These are phyloP conservation scores for Drosophila tsacasi DNA, from an alignment of 1,140 invertebrate genomes.

Conservation along the genomic window DNA sequence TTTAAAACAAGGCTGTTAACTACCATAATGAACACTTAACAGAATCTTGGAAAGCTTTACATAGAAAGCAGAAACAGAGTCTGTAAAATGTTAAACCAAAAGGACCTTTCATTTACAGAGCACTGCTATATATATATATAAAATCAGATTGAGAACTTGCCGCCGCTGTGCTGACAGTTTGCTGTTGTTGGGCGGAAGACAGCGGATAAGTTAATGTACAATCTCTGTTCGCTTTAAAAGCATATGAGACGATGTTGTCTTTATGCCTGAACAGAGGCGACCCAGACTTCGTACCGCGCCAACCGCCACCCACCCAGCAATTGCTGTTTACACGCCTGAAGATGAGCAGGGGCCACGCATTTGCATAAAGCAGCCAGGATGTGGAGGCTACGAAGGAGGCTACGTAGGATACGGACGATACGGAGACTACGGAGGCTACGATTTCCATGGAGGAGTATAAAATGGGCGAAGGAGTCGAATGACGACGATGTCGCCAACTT, in stretches of 20 bases:
- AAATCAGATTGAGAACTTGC: conserved; percentile 29
- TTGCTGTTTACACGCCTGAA: conserved; percentile 38
- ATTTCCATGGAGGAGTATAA: conserved; percentile 8
- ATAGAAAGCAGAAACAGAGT: background rate
- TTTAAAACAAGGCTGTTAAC: conserved; percentile 1
- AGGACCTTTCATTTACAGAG: background rate
- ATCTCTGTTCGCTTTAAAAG: conserved; percentile 79
- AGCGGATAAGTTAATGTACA: conserved; percentile 77
- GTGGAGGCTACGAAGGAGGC: background rate
- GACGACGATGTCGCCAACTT: conserved; percentile 64
- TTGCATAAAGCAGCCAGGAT: conserved; percentile 63
- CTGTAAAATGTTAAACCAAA: background rate
- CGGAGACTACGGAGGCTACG: background rate
- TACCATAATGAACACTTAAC: conserved; percentile 45
- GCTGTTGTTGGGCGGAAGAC: conserved; percentile 45
- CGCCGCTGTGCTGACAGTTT: conserved; percentile 31
- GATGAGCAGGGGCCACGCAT: conserved; percentile 41
- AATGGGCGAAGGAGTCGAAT: conserved; percentile 20
- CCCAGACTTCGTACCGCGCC: conserved; percentile 5
- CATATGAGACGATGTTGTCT: conserved; percentile 74
- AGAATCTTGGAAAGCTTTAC: conserved; percentile 5
- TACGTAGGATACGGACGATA: background rate
- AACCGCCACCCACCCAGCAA: background rate
- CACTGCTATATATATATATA: background rate
- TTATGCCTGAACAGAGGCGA: conserved; percentile 65